Evolutionary conservation across 2,797 vertebrate species (phyloP).

Genomic region (Hydrocynus forskahlii): DNA sequence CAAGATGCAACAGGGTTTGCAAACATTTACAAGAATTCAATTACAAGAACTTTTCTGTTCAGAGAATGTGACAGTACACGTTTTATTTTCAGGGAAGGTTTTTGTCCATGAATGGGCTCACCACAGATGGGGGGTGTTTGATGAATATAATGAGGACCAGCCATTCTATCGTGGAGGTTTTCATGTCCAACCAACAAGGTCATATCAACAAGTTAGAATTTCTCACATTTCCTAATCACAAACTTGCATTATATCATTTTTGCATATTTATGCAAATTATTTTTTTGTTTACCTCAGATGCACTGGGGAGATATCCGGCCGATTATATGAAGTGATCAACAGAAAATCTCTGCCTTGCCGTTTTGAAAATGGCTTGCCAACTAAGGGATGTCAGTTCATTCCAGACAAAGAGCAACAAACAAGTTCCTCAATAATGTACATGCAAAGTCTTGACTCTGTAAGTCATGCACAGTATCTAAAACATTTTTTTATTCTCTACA

Average conservation of each 20-base stretch:
- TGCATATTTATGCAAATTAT: rapidly evolving
- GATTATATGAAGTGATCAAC: slow-evolving; percentile 55
- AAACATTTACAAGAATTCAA: background rate
- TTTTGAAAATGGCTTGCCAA: slow-evolving; percentile 63
- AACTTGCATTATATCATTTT: background rate
- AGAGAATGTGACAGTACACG: no score
- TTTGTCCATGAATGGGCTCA: slow-evolving; percentile 78
- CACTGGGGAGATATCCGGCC: slow-evolving; percentile 64
- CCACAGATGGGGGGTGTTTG: slow-evolving; percentile 73
- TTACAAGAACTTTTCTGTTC: background rate
- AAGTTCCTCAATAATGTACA: slow-evolving; percentile 73
- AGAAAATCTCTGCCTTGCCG: slow-evolving; percentile 63
- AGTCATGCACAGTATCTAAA: slow-evolving; percentile 49
- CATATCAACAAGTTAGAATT: slow-evolving; percentile 4
- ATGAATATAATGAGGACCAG: slow-evolving; percentile 60
- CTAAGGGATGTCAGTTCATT: slow-evolving; percentile 69
- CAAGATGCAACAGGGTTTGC: background rate
- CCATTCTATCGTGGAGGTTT: slow-evolving; percentile 70
- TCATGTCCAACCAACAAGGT: slow-evolving; percentile 71
- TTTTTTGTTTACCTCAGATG: slow-evolving; percentile 65
- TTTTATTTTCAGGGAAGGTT: slow-evolving; percentile 62
- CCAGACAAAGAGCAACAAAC: slow-evolving; percentile 65
- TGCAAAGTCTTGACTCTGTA: slow-evolving; percentile 70
- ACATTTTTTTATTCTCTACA: no score
- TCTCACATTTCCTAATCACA: background rate